Evolutionary conservation across 2,888 invertebrate species (phyloP), one percentile per base, ranked within the genome.

Genomic region (Serrognathus titanus): DNA sequence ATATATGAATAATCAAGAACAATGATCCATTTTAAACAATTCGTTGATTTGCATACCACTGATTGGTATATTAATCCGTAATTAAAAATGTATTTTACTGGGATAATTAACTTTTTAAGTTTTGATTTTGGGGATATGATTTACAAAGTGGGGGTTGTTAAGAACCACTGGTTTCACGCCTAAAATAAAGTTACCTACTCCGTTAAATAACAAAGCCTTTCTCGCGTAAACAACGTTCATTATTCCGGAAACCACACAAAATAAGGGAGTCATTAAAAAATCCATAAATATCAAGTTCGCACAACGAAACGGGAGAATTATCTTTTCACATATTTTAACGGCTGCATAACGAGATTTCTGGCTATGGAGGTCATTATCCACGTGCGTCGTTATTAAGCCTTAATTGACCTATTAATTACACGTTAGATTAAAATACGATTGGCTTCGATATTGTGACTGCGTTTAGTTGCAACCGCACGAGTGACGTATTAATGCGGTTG

Each of bases 371-470:
- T 31, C 24, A 6, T 4, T 31, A 31, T 40, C 20, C 7, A 37
- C 2, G 47, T n/a, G 37, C 46, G 39, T 1, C 36, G 38, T 48
- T 48, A 54, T 48, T 54, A 48, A 47, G 45, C 41, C 40, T 54
- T 48, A 54, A 54, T 54, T 48, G 48, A 40, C 38, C 31, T 48
- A 57, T 57, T 57, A 57, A 57, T 57, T 52, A 48, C 20, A 35
- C 20, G 53, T 57, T 57, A 31, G 53, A 57, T 57, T 57, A 57
- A 57, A 53, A 53, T 53, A 48, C 53, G 45, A 43, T 48, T 39
- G 35, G 57, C 49, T 53, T 39, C 41, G 56, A 51, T 51, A 6
- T 31, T 31, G 24, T 31, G 24, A 31, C 24, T 31, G 24, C 24
- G 24, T 31, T 31, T 31, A 31, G 24, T 31, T 31, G 24, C 24